Evolutionary conservation across 1,140 invertebrate genomes (phyloP), one percentile per base, ranked within the genome.

Genomic region (Vanessa atalanta): DNA sequence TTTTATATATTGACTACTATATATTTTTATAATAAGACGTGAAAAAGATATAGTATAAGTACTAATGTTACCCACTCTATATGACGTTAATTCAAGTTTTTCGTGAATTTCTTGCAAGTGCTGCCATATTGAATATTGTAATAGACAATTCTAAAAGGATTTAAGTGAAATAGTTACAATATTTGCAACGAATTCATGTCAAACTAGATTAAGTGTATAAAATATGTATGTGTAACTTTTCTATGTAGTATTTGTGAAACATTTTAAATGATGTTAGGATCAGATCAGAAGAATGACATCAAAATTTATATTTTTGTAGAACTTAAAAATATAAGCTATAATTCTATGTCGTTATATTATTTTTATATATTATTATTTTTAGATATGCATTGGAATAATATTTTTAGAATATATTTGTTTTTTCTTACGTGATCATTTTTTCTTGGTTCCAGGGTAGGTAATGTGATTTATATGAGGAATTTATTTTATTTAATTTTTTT

Each of bases 31-130:
- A 23, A 57, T 11, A 23, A 23, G 15, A 53, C 20, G 53, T 23
- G 53, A 57, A 57, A 37, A n/a, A n/a, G 20, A 13, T 14, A 61
- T 61, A 37, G 26, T 61, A 13, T 61, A 61, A 31, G 57, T 61
- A n/a, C 20, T 11, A 31, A 61, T 61, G 14, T 31, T n/a, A 61
- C 12, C 53, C 7, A 23, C 9, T 53, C 8, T 57, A 57, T 57
- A 57, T 11, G 53, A 57, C 23, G 53, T 57, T 57, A 26, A 23
- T 53, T 53, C 50, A 26, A 20, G 16, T 57, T 20, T 57, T 57
- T 57, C 53, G 53, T 57, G 53, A 57, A n/a, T 61, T 61, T 61
- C 26, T 31, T 37, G 57, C 57, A 61, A 61, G 57, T 61, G 57
- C 31, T 61, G 26, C 57, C 57, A 61, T 31, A 61, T 31, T 26